Percentiles rank a stretch among this genome's conserved stretches.
These are phyloP conservation scores for Stylophora pistillata DNA, from an alignment of 64 coral and sea anemone genomes.

Conservation along the genomic window DNA sequence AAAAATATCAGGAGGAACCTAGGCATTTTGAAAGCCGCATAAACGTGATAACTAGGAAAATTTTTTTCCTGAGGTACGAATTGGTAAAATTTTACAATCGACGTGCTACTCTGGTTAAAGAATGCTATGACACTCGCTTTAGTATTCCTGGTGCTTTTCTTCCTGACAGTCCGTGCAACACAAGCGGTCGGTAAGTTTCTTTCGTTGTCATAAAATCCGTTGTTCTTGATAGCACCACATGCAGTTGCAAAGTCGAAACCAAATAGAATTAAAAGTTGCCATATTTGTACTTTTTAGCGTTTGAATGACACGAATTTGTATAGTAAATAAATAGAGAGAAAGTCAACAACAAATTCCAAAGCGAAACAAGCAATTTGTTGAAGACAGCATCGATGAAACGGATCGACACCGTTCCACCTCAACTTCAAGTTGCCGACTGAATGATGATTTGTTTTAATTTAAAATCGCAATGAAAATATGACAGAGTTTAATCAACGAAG, in stretches of 20 bases:
- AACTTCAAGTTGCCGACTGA: no score
- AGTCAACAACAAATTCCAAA: not conserved
- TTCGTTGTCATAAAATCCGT: not conserved
- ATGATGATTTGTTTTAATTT: no score
- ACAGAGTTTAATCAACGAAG: no score
- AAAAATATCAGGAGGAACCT: not conserved
- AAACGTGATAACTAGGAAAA: not conserved
- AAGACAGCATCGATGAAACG: no score
- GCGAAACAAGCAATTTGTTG: not conserved
- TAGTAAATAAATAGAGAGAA: not conserved
- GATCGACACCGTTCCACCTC: no score
- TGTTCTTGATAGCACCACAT: not conserved
- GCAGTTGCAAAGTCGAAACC: no score
- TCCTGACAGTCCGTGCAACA: not conserved
- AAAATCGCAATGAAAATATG: no score
- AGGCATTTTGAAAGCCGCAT: not conserved
- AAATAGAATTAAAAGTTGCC: no score
- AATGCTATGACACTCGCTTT: conserved; percentile 30
- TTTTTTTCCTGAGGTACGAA: not conserved
- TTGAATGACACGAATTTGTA: not conserved
- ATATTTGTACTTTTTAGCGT: no score
- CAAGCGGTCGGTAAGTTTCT: conserved; percentile 18
- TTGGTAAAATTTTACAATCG: not conserved
- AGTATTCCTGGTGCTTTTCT: not conserved
- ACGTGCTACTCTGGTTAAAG: not conserved